These are phyloP conservation scores for Cryptotermes secundus DNA, from an alignment of 1,140 invertebrate genomes.

Conservation along the genomic window DNA sequence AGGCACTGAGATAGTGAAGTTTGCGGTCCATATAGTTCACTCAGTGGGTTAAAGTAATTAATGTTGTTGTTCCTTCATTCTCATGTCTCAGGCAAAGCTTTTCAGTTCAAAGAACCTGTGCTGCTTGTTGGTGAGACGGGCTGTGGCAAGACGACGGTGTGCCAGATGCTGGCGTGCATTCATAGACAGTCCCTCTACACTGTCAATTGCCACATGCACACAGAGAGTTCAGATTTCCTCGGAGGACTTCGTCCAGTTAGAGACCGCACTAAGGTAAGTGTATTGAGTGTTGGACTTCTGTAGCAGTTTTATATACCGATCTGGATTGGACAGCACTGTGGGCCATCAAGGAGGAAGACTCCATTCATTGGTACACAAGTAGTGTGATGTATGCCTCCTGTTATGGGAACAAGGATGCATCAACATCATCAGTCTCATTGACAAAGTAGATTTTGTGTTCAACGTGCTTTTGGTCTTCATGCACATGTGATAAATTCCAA, in stretches of 20 bases:
- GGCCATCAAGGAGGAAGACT: not conserved
- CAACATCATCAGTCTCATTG: no score
- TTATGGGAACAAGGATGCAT: no score
- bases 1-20: no score
- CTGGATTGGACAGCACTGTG: not conserved
- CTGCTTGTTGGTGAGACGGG: constrained; percentile 97
- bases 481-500: no score
- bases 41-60: no score
- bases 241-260: constrained; percentile 92
- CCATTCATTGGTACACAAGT: no score
- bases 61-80: no score
- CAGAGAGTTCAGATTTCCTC: constrained; percentile 96
- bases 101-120: constrained; percentile 91
- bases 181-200: constrained; percentile 66
- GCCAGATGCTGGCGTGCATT: constrained; percentile 79
- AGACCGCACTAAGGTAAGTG: constrained; percentile 51
- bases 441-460: no score
- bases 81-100: constrained; percentile 63
- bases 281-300: not conserved
- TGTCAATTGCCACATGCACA: constrained; percentile 98
- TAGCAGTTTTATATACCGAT: not conserved
- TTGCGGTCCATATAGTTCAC: no score
- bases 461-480: no score
- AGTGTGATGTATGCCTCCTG: no score
- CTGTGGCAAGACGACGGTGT: constrained; percentile 97